Evolutionary conservation across 2,797 vertebrate genomes (phyloP).

Genomic region (Cottoperca gobio): DNA sequence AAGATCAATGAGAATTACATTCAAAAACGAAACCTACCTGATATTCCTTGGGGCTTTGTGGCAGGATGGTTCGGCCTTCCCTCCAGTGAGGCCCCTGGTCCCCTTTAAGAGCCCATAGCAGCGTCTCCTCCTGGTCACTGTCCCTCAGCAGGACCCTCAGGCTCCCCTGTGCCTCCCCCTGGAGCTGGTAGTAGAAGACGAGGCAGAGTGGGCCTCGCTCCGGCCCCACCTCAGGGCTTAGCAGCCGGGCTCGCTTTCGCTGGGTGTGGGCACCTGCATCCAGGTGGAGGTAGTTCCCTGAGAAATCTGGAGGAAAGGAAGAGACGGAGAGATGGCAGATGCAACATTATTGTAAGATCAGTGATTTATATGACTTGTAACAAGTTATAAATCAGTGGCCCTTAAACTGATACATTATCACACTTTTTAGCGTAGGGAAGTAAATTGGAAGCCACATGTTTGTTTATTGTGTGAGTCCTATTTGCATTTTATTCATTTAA

Average conservation of each 20-base stretch:
- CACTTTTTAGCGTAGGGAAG: neutral
- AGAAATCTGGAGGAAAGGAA: slow-evolving; percentile 68
- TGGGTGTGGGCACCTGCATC: slow-evolving; percentile 87
- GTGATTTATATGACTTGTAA: neutral
- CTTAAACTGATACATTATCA: neutral
- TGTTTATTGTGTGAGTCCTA: neutral
- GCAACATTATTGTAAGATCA: neutral
- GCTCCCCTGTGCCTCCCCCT: slow-evolving; percentile 89
- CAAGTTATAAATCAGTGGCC: neutral
- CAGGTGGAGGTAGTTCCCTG: slow-evolving; percentile 84
- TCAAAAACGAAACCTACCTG: slow-evolving; percentile 81
- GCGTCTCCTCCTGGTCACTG: slow-evolving; percentile 89
- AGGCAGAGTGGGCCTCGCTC: slow-evolving; percentile 91
- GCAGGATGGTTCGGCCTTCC: slow-evolving; percentile 93
- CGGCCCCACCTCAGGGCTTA: slow-evolving; percentile 90
- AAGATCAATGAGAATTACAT: neutral
- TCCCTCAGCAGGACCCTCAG: slow-evolving; percentile 90
- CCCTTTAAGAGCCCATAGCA: slow-evolving; percentile 90
- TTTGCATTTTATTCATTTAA: slow-evolving; percentile 44
- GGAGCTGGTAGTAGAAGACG: slow-evolving; percentile 91
- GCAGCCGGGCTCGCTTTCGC: slow-evolving; percentile 88
- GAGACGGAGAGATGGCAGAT: neutral
- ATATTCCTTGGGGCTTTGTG: slow-evolving; percentile 93
- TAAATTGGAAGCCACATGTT: slow-evolving; percentile 18
- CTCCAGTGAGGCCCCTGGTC: slow-evolving; percentile 94